Conservation (phyloP, 1,140 invertebrate species). For the Saxidomus purpurata region DNA sequence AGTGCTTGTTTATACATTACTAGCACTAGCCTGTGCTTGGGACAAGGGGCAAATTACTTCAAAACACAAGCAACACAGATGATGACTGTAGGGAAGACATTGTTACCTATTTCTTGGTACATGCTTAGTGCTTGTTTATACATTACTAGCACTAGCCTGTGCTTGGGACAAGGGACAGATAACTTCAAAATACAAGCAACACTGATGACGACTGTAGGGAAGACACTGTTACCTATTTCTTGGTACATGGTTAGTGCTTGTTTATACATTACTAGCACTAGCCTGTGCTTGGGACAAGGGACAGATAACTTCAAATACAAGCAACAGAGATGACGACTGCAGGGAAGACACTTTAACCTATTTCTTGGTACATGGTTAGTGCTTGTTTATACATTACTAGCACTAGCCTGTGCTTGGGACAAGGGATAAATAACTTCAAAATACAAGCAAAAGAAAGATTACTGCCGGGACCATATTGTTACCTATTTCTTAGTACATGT, state of each 20-base stretch:
- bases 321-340: not conserved
- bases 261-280: not conserved
- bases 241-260: conserved; percentile 13
- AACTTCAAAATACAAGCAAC: not conserved
- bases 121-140: not conserved
- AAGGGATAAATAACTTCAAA: not conserved
- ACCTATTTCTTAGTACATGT: not conserved
- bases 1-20: not conserved
- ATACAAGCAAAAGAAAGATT: not conserved
- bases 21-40: not conserved
- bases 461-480: not conserved
- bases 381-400: too few species aligned
- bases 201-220: not conserved
- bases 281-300: not conserved
- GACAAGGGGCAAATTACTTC: not conserved
- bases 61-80: not conserved
- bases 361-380: not conserved
- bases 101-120: not conserved
- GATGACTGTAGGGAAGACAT: not conserved
- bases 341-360: not conserved
- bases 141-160: too few species aligned
- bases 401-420: too few species aligned
- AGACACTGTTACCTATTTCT: conserved; percentile 10
- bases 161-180: not conserved
- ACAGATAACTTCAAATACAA: not conserved